A percentile compares a stretch with the other conserved stretches of the same genome.
These are phyloP conservation scores for Caenorhabditis latens DNA, from an alignment of 1,140 invertebrate species.

Conservation along the genomic window DNA sequence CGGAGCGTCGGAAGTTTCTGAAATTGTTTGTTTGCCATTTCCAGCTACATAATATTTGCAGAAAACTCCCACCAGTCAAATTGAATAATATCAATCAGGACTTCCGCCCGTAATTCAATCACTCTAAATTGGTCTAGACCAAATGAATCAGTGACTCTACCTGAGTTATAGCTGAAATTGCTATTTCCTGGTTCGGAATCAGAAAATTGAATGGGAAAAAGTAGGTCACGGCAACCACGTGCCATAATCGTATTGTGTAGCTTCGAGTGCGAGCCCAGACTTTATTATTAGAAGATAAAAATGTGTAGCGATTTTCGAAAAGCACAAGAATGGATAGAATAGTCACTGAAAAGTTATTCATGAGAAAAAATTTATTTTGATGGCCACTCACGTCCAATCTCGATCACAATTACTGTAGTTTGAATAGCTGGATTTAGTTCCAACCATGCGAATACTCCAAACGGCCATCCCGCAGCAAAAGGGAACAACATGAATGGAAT, in stretches of 20 bases:
- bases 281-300: neutral
- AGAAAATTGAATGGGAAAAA: neutral
- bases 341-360: neutral
- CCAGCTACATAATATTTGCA: neutral
- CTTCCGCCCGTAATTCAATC: no score
- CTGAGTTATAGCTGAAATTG: neutral
- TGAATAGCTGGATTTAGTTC: neutral
- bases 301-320: conserved; percentile 25
- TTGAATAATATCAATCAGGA: no score
- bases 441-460: conserved; percentile 8
- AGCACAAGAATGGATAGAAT: conserved; percentile 13
- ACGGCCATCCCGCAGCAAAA: neutral
- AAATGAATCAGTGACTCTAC: neutral
- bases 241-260: neutral
- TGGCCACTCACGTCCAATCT: neutral
- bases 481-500: conserved; percentile 2
- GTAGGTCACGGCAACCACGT: neutral
- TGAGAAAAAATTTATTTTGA: neutral
- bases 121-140: no score
- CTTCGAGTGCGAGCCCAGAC: neutral
- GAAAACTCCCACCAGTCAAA: neutral
- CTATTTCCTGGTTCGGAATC: neutral
- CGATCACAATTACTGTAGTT: neutral
- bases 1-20: neutral
- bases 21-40: neutral